A percentile compares a stretch with the other conserved stretches of the same genome.
Evolutionary conservation across 1,140 invertebrate genomes (phyloP).

Genomic region (Cyclargus thomasi): DNA sequence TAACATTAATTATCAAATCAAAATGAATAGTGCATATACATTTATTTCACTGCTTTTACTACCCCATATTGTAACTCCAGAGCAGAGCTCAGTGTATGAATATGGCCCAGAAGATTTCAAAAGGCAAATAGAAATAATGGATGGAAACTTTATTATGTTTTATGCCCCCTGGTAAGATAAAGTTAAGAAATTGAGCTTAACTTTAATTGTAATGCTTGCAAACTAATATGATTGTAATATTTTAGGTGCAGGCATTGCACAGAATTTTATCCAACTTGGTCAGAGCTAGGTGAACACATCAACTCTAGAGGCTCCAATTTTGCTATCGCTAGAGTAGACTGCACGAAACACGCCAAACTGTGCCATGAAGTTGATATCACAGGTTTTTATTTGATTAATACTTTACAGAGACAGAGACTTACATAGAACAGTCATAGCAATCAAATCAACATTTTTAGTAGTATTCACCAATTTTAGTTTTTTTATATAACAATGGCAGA

Average conservation of each 20-base stretch:
- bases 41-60: constrained; percentile 26
- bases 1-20: background rate
- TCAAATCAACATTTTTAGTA: too few species aligned
- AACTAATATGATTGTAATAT: too few species aligned
- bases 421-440: too few species aligned
- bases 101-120: constrained; percentile 58
- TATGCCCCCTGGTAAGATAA: constrained; percentile 59
- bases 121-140: constrained; percentile 56
- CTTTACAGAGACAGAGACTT: too few species aligned
- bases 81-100: constrained; percentile 54
- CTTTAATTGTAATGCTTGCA: constrained; percentile 17
- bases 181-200: background rate
- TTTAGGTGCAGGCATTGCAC: constrained; percentile 62
- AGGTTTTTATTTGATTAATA: constrained; percentile 39
- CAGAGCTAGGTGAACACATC: constrained; percentile 53
- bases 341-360: constrained; percentile 51
- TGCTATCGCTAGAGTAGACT: constrained; percentile 67
- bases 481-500: too few species aligned
- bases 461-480: too few species aligned
- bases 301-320: constrained; percentile 63
- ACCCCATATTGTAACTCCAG: constrained; percentile 51
- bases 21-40: constrained; percentile 5
- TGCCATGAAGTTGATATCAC: constrained; percentile 66
- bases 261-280: constrained; percentile 60
- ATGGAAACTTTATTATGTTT: constrained; percentile 69